Conservation (phyloP, 2,113 vertebrate species). For the Passer montanus region DNA sequence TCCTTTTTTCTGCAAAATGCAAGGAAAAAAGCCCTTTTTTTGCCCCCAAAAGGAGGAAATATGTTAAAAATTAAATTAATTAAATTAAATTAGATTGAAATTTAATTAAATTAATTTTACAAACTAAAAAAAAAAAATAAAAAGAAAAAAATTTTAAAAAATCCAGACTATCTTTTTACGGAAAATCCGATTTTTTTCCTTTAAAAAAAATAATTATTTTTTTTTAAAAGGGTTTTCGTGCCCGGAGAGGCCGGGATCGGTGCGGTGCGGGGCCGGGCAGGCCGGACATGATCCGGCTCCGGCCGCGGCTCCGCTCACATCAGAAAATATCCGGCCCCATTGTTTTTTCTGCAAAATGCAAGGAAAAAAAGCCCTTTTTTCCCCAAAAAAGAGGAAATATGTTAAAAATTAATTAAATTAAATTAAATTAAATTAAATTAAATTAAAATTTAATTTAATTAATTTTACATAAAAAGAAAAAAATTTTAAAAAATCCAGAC, state of each 20-base stretch:
- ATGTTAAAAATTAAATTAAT: too few species aligned
- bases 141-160: too few species aligned
- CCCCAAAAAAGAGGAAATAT: rapidly evolving
- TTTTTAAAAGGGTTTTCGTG: too few species aligned
- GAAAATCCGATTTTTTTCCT: rapidly evolving
- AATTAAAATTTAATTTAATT: too few species aligned
- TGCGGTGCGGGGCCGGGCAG: background rate
- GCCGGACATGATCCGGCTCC: background rate
- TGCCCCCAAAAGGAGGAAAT: rapidly evolving
- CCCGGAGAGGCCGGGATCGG: background rate
- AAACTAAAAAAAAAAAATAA: background rate
- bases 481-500: background rate
- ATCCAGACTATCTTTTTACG: background rate
- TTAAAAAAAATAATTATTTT: background rate
- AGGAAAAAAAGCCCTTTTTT: rapidly evolving
- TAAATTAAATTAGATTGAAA: too few species aligned
- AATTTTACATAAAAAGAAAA: background rate
- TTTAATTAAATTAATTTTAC: background rate
- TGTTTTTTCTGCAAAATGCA: background rate
- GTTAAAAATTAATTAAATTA: too few species aligned
- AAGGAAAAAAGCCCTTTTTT: rapidly evolving
- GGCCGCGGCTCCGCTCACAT: slow-evolving; percentile 1
- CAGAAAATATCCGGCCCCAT: slow-evolving; percentile 43
- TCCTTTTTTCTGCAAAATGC: background rate
- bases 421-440: too few species aligned